Percentiles rank a stretch among this genome's conserved stretches.
Conservation (phyloP, 2,888 invertebrate genomes). For the Parasteatoda lunata region DNA sequence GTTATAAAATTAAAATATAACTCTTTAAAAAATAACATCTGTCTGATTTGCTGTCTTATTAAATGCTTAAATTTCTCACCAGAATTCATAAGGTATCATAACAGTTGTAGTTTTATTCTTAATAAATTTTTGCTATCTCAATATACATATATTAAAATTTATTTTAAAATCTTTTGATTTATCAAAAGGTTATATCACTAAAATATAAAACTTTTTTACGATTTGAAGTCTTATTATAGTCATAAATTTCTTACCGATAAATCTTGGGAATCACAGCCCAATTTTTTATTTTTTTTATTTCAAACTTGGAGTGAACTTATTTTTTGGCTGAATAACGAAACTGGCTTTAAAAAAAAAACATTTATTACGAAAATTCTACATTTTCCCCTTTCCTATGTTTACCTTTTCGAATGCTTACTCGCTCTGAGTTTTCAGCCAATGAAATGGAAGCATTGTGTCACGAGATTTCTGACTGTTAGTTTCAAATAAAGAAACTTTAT, state of each 20-base stretch:
- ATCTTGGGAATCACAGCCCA: too few relatives aligned
- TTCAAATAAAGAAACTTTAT: conserved; percentile 34
- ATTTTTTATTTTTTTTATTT: not conserved
- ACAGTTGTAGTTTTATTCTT: too few relatives aligned
- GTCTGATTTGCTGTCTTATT: too few relatives aligned
- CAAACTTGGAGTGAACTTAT: not conserved
- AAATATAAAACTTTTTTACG: too few relatives aligned
- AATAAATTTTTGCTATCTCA: too few relatives aligned
- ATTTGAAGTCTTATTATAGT: not conserved
- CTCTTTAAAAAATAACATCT: too few relatives aligned
- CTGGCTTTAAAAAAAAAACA: conserved; percentile 5
- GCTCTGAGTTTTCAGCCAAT: conserved; percentile 15
- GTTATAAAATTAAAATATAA: too few relatives aligned
- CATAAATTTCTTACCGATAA: not conserved
- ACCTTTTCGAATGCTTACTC: conserved; percentile 18
- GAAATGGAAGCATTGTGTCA: not conserved
- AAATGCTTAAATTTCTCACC: too few relatives aligned
- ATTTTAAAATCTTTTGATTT: too few relatives aligned
- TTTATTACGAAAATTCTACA: conserved; percentile 15
- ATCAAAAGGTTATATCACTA: too few relatives aligned
- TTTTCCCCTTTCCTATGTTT: not conserved
- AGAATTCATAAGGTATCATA: too few relatives aligned
- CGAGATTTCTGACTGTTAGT: conserved; percentile 6
- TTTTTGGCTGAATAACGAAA: conserved; percentile 13
- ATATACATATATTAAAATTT: too few relatives aligned